phyloP scores from a whole-genome alignment of 2,797 vertebrate genomes.

The Cryptoblepharus egeriae region DNA sequence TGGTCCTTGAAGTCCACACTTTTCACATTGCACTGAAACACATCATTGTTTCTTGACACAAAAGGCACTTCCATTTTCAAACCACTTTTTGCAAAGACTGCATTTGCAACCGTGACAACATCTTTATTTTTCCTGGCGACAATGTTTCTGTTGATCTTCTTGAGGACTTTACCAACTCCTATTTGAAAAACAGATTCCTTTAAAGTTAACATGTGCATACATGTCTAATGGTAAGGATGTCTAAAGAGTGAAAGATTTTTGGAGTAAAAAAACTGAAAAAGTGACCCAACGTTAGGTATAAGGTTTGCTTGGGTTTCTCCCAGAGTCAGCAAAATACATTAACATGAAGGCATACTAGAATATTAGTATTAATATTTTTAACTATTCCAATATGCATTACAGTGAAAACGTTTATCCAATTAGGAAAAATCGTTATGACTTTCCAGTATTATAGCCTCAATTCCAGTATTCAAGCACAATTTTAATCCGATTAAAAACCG shows the following conservation, averaged over 20 bases:
- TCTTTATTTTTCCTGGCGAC: conserved; percentile 90
- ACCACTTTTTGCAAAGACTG: conserved; percentile 85
- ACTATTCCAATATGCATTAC: neutral
- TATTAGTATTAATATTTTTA: too few relatives aligned
- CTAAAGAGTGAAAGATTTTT: conserved; percentile 16
- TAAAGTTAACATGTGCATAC: neutral
- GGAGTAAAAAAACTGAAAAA: neutral
- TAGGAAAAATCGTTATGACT: neutral
- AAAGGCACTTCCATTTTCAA: conserved; percentile 86
- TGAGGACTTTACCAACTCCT: conserved; percentile 93
- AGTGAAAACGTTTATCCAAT: neutral
- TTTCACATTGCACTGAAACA: conserved; percentile 88
- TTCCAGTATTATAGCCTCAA: neutral
- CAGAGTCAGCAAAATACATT: neutral
- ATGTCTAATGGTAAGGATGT: neutral
- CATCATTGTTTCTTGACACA: conserved; percentile 85
- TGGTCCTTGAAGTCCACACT: conserved; percentile 84
- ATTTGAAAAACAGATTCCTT: conserved; percentile 54
- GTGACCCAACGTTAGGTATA: neutral
- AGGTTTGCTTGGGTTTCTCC: neutral
- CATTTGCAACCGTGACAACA: conserved; percentile 89
- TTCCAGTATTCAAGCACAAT: neutral
- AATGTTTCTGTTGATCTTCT: conserved; percentile 90
- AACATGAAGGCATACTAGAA: neutral
- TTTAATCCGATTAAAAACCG: neutral